Conservation (phyloP, 2,113 vertebrate species). For the Sylvia atricapilla region DNA sequence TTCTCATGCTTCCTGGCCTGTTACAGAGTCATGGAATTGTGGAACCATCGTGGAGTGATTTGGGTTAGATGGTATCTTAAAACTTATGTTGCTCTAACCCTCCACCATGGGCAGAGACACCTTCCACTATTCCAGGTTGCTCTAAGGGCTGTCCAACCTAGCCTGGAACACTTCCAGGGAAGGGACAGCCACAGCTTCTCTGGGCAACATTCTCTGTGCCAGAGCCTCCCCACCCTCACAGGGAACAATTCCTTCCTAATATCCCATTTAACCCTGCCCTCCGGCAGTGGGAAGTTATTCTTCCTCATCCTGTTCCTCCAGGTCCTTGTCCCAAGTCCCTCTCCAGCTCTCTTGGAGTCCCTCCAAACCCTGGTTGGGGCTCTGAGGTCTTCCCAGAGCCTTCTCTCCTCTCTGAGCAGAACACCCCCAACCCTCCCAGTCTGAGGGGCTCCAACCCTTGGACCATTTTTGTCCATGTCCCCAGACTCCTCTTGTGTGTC, state of each 20-base stretch:
- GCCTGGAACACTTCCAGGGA: not conserved
- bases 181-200: not conserved
- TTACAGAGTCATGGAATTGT: too few relatives aligned
- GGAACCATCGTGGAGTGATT: not conserved
- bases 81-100: not conserved
- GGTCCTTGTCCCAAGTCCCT: fast-evolving
- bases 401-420: not conserved
- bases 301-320: fast-evolving
- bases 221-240: fast-evolving
- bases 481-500: not conserved
- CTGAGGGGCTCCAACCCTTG: not conserved
- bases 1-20: not conserved
- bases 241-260: not conserved
- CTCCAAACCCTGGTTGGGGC: not conserved
- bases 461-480: not conserved
- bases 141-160: fast-evolving
- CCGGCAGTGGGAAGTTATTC: not conserved
- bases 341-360: not conserved
- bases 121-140: not conserved
- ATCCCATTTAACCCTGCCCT: not conserved
- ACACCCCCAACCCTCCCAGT: not conserved
- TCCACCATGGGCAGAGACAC: not conserved
- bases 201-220: not conserved
- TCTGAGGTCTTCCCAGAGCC: fast-evolving
- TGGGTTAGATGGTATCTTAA: too few relatives aligned